Evolutionary conservation across 2,797 vertebrate species (phyloP).

Genomic region (Phalanger gymnotis): DNA sequence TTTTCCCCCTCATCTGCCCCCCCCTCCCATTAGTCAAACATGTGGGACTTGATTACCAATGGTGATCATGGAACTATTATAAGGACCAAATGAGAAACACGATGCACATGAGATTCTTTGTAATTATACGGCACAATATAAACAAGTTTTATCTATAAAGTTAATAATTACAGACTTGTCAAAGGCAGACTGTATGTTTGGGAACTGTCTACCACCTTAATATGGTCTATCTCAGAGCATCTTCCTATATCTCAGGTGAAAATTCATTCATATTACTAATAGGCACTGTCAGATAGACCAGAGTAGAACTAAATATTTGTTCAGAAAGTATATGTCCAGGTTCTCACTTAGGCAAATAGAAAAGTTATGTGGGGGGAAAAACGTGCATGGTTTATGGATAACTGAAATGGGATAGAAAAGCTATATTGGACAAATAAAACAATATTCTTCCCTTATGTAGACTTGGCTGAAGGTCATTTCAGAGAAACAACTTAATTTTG

Average conservation of each 20-base stretch:
- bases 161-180: not conserved
- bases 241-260: not conserved
- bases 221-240: not conserved
- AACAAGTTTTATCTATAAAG: not conserved
- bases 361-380: not conserved
- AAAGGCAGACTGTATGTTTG: not conserved
- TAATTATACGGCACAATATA: not conserved
- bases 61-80: not conserved
- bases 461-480: slow-evolving; percentile 65
- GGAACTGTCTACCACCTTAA: not conserved
- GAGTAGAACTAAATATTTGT: not conserved
- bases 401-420: slow-evolving; percentile 46
- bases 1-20: not conserved
- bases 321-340: not conserved
- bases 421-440: slow-evolving; percentile 74
- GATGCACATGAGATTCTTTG: not conserved
- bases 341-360: not conserved
- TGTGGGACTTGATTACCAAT: not conserved
- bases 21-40: not conserved
- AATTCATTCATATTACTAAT: not conserved
- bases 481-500: slow-evolving; percentile 69
- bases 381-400: slow-evolving; percentile 17
- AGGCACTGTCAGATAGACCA: not conserved
- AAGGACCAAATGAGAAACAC: not conserved
- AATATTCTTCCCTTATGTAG: slow-evolving; percentile 42